Evolutionary conservation across 1,140 invertebrate genomes (phyloP), one percentile per base, ranked within the genome.

Genomic region (Drosophila pallidifrons): DNA sequence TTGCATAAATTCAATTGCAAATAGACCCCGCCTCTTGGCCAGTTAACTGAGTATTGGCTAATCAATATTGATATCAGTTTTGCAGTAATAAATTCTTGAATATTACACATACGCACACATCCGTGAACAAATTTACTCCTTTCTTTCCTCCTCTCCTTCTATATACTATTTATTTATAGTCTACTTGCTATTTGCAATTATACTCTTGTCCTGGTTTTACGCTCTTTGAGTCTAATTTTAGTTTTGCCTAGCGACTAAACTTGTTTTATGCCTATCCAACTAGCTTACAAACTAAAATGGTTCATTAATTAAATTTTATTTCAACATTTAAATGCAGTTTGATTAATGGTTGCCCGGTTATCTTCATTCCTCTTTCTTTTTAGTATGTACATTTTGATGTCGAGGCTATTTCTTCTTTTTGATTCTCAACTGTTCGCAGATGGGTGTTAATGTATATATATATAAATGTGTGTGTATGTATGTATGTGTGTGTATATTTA

Each of bases 291-390:
- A 43, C 67, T 38, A 55, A 71, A 89, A 60, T 71, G 58, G 66
- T 81, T 90, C 65, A 66, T 61, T 83, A 87, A 88, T 77, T 80
- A 83, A 70, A 87, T 63, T 88, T 83, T 75, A 43, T 77, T 49
- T 88, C 67, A 83, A 88, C 80, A 87, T 82, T 83, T 83, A 87
- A 87, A 87, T 87, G 80, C 83, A 75, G 74, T 88, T 87, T 87
- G 83, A 87, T 87, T 87, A 77, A 81, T 87, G 83, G 75, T 80
- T 87, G 83, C 80, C 83, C 77, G 35, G 49, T 57, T 55, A 30
- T 51, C 69, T 85, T 41, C 11, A 8, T 43, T 43, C 41, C n/a
- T 13, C n/a, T n/a, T 43, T 43, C 13, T n/a, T 87, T 13, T 87
- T 61, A 63, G 43, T 87, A 87, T 87, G 28, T 87, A 87, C 83